Evolutionary conservation across 2,113 vertebrate genomes (phyloP).

Genomic region (Apistogramma diplotaenia): DNA sequence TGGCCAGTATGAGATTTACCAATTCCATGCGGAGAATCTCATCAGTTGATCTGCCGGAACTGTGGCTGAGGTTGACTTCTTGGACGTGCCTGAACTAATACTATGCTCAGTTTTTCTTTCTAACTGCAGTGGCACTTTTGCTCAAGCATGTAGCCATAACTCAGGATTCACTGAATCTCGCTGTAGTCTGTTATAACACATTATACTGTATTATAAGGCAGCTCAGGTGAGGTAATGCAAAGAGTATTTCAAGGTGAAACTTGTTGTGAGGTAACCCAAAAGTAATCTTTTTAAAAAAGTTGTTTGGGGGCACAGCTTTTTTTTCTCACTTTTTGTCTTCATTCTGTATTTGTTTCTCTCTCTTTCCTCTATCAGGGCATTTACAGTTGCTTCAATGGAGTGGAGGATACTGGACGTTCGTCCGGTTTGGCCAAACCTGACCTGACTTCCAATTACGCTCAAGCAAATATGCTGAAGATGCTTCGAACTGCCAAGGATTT

Average conservation of each 20-base stretch:
- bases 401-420: constrained; percentile 84
- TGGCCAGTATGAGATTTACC: background rate
- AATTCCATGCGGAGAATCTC: fast-evolving
- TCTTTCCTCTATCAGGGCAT: constrained; percentile 82
- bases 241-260: background rate
- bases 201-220: background rate
- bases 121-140: background rate
- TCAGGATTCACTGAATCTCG: background rate
- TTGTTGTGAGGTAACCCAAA: background rate
- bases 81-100: background rate
- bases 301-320: fast-evolving
- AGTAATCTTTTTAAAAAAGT: background rate
- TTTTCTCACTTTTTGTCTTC: background rate
- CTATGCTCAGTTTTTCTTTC: background rate
- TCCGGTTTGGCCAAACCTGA: constrained; percentile 80
- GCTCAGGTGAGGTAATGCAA: background rate
- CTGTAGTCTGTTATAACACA: background rate
- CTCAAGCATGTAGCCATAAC: background rate
- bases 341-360: background rate
- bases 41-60: background rate
- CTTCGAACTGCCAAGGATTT: constrained; percentile 93
- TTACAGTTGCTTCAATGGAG: constrained; percentile 95
- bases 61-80: background rate
- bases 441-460: constrained; percentile 87
- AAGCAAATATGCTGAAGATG: constrained; percentile 95